A percentile compares a stretch with the other conserved stretches of the same genome.
phyloP scores from a whole-genome alignment of 2,888 invertebrate genomes.

The Yponomeuta cagnagella region DNA sequence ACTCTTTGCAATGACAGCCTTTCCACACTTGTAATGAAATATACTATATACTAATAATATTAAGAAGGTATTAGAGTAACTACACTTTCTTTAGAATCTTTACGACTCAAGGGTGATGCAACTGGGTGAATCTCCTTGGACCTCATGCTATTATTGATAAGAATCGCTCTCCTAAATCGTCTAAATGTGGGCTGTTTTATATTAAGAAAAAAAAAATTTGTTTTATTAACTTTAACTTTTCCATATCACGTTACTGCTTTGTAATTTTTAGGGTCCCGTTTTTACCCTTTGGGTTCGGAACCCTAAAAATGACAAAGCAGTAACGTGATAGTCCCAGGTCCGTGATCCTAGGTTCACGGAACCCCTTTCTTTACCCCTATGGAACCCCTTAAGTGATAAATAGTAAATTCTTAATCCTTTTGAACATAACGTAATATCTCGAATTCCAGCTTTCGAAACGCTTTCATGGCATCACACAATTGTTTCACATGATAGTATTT shows the following conservation, averaged over 20 bases:
- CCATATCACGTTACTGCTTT: background rate
- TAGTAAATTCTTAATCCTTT: no score
- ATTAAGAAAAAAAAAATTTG: background rate
- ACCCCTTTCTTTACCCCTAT: no score
- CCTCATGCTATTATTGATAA: background rate
- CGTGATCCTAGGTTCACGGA: no score
- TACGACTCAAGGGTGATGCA: constrained; percentile 17
- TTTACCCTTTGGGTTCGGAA: no score
- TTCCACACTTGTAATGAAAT: no score
- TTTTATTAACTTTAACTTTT: background rate
- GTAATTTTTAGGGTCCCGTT: background rate
- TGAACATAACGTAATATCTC: no score
- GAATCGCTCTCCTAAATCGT: constrained; percentile 1
- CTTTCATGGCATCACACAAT: background rate
- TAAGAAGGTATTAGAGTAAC: background rate
- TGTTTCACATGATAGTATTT: background rate
- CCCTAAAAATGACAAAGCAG: no score
- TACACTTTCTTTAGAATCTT: background rate
- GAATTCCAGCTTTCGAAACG: no score
- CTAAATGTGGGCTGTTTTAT: background rate
- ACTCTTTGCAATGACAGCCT: no score
- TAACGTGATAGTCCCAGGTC: no score
- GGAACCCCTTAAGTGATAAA: no score
- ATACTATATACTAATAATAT: no score
- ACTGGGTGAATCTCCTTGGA: constrained; percentile 6